A percentile compares a stretch with the other conserved stretches of the same genome.
Conservation (phyloP, 2,797 vertebrate species). For the Potorous gilbertii region DNA sequence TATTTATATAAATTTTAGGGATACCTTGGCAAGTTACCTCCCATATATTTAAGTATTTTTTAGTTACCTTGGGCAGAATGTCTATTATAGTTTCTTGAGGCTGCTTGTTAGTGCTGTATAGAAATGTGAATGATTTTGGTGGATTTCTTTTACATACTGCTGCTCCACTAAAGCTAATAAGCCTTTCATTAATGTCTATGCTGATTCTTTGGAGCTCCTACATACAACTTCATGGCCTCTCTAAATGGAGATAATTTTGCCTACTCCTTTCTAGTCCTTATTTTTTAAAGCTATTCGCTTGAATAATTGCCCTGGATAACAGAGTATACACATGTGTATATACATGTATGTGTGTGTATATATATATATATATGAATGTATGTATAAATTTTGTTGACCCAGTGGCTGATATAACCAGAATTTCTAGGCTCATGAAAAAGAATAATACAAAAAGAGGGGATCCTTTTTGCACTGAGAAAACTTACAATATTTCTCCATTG, state of each 20-base stretch:
- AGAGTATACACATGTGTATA: neutral
- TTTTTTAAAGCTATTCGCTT: neutral
- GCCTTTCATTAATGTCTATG: neutral
- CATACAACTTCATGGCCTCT: neutral
- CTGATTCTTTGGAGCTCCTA: neutral
- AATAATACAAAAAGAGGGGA: neutral
- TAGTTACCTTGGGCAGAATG: neutral
- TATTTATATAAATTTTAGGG: neutral
- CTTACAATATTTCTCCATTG: neutral
- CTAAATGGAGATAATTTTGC: neutral
- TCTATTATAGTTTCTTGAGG: neutral
- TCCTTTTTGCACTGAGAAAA: neutral
- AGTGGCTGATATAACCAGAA: neutral
- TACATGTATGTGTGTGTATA: no score
- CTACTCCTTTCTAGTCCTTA: neutral
- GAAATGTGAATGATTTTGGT: neutral
- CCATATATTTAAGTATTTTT: neutral
- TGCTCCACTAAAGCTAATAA: neutral
- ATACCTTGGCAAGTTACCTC: neutral
- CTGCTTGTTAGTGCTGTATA: neutral
- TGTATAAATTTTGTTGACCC: neutral
- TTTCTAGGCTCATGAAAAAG: neutral
- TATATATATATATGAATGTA: no score
- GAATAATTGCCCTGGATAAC: neutral
- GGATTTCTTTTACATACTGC: neutral